Evolutionary conservation across 2,797 vertebrate genomes (phyloP).

Genomic region (Cuniculus paca): DNA sequence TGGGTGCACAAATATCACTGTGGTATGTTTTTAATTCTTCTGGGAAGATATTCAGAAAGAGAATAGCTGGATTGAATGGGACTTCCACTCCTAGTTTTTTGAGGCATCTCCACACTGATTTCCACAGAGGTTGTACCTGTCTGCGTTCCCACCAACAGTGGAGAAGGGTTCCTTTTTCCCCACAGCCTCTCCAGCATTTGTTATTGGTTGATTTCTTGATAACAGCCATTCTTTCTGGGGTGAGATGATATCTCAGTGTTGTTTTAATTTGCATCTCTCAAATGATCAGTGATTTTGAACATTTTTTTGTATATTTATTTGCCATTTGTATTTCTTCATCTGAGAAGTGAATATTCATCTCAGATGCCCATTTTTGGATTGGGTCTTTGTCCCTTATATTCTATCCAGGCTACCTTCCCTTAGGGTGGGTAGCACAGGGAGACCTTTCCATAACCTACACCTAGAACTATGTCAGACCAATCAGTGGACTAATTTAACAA

Average conservation of each 20-base stretch:
- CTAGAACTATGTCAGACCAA: not conserved
- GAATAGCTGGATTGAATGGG: not conserved
- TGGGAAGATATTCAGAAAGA: not conserved
- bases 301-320: not conserved
- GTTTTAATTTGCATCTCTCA: not conserved
- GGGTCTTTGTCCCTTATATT: not conserved
- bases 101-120: not conserved
- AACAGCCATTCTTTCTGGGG: not conserved
- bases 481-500: not conserved
- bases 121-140: not conserved
- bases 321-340: not conserved
- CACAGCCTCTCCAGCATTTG: not conserved
- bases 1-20: not conserved
- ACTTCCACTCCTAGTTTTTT: not conserved
- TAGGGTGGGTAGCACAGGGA: not conserved
- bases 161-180: not conserved
- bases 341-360: not conserved
- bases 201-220: not conserved
- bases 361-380: not conserved
- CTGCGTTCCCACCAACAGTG: not conserved
- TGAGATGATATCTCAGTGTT: not conserved
- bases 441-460: not conserved
- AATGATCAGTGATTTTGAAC: not conserved
- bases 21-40: not conserved
- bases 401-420: not conserved